These are phyloP conservation scores for Neuroterus valhalla DNA, from an alignment of 1,140 invertebrate species.

Conservation along the genomic window DNA sequence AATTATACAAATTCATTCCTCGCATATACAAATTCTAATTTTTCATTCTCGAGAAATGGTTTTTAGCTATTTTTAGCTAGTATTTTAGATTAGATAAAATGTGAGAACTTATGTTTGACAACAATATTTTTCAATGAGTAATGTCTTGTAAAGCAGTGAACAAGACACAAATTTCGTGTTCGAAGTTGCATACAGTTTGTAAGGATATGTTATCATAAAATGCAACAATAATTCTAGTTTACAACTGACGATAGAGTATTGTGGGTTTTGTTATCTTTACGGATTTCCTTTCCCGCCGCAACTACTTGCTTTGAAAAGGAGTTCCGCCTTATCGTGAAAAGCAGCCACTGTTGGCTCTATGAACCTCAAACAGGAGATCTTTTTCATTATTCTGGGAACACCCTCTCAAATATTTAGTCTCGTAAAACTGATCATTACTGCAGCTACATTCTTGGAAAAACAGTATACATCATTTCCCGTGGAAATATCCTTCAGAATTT, in stretches of 20 bases:
- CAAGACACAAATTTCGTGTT: slow-evolving; percentile 8
- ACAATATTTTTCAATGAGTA: neutral
- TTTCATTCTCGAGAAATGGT: too few species aligned
- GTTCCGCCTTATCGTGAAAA: neutral
- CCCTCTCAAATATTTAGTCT: slow-evolving; percentile 17
- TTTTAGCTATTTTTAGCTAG: too few species aligned
- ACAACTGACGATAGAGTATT: neutral
- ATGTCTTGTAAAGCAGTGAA: neutral
- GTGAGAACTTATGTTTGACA: neutral
- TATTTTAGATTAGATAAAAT: neutral
- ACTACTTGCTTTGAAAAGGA: slow-evolving; percentile 6
- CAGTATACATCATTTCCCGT: neutral
- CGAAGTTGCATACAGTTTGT: neutral
- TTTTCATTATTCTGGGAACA: neutral
- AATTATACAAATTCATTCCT: neutral
- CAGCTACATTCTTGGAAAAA: neutral
- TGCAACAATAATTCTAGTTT: slow-evolving; percentile 9
- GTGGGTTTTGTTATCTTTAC: slow-evolving; percentile 10
- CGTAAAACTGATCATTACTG: slow-evolving; percentile 1
- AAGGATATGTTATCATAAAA: slow-evolving; percentile 7
- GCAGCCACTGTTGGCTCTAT: slow-evolving; percentile 17
- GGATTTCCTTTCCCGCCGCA: neutral
- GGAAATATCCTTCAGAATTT: neutral
- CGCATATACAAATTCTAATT: too few species aligned
- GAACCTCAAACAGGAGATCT: slow-evolving; percentile 4